Evolutionary conservation across 2,113 vertebrate genomes (phyloP), one percentile per base, ranked within the genome.

Genomic region (Pangasianodon gigas): DNA sequence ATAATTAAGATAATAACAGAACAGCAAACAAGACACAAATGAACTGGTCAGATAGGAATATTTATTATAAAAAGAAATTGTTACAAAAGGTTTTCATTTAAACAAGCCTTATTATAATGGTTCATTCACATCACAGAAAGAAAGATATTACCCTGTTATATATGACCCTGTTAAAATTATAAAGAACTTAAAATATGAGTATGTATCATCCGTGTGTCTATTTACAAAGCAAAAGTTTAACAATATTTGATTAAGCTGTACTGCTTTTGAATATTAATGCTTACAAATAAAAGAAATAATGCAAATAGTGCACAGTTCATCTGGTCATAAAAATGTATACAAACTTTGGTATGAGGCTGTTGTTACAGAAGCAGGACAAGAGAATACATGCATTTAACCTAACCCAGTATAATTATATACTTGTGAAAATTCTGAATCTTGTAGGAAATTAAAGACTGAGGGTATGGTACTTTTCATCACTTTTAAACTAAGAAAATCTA

Each of bases 1-100:
- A 65, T 37, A 81, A 52, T 46, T 69, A 19, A 37, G 44, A 84
- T 18, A 82, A 52, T 19, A 85, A 87, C 48, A 79, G 44, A 90
- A 86, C 41, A 89, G 9, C 82, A 91, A 52, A 81, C 46, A 54
- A 89, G 88, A 75, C 88, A 87, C 69, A 65, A 80, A 60, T 81
- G 58, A 90, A 51, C 85, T 89, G 81, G 82, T 89, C 75, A 87
- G 10, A 26, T 46, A 71, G 74, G 44, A 48, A 85, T 52, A 89
- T 89, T 90, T 94, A 96, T 96, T 96, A 95, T 95, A 93, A 92
- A 92, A 89, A 91, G 93, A 94, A 92, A 75, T 18, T 89, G 91
- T 93, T 91, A 94, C 89, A 86, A 71, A 90, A 51, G 85, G 58
- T 92, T 93, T 74, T 92, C 92, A 92, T 94, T 89, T 81, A 84